Evolutionary conservation across 37 sponge, comb jelly and placozoan genomes (phyloP).

Genomic region (Trichoplax adhaerens): DNA sequence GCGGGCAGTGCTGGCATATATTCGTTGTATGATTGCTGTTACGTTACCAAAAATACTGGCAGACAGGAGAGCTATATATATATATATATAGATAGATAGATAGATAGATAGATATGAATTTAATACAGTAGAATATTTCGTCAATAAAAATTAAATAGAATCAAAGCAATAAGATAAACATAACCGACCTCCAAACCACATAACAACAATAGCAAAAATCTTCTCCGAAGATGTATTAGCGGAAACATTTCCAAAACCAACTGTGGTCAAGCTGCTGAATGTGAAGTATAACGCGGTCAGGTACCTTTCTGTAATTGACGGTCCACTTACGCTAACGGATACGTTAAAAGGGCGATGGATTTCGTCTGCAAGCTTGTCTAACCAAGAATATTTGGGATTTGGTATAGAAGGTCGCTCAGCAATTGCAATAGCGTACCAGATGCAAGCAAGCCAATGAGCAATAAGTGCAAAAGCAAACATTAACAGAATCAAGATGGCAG

Average conservation of each 20-base stretch:
- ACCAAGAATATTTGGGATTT: no score
- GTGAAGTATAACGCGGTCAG: constrained; percentile 11
- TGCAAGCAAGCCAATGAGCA: constrained; percentile 8
- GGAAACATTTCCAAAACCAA: constrained; percentile 8
- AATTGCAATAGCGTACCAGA: constrained; percentile 3
- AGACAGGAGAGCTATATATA: constrained; percentile 4
- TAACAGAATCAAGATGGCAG: background rate
- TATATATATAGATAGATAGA: background rate
- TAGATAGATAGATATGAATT: background rate
- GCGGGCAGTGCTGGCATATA: background rate
- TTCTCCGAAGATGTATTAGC: constrained; percentile 1
- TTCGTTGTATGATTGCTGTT: constrained; percentile 8
- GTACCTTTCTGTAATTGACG: constrained; percentile 1
- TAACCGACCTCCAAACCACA: constrained; percentile 6
- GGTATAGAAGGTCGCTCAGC: no score
- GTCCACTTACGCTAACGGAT: background rate
- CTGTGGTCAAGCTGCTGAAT: constrained; percentile 8
- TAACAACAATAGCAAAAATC: constrained; percentile 1
- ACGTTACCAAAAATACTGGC: constrained; percentile 10
- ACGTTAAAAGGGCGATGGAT: no score
- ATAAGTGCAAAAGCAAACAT: constrained; percentile 7
- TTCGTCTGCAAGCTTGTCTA: no score
- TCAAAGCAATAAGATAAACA: background rate
- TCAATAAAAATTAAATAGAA: no score
- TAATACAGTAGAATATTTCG: no score